Base-by-base conservation (phyloP, 2,797 vertebrate genomes). In the Ptychadena robeensis region DNA sequence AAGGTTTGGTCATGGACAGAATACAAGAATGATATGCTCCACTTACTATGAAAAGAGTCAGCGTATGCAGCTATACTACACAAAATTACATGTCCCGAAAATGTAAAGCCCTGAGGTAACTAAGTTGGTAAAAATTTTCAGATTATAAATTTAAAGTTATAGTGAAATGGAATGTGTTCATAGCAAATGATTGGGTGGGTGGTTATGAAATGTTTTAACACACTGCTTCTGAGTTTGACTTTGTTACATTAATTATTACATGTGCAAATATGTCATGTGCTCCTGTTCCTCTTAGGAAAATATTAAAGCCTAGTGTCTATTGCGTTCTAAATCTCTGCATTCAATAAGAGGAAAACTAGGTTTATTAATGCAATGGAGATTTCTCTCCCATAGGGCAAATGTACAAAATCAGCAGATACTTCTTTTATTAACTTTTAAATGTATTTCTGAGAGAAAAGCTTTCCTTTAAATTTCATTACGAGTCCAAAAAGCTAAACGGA, bases 11-110 rank as follows among this genome's bases (percentile, higher is more conserved):
- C 66, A 48, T 40, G 44, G 25, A 30, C 9, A 71, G 40, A 77
- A 70, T 25, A 25, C 22, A 27, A 38, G 31, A 61, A 82, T 78
- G 71, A 35, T 78, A 82, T 57, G 81, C 81, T 82, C 74, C 73
- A 77, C 59, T 82, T 82, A 32, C 57, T 78, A 2, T 35, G 74
- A 82, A 82, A 35, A 31, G 73, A 82, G 53, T 76, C 34, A 70
- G 18, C 28, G 67, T 69, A 25, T 53, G 2, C 34, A 61, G n/a
- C 53, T 64, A 44, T 22, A 70, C 34, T 70, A 64, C 28, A 57
- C 31, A 37, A 82, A 78, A 72, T 72, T 22, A 74, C 71, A 82
- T 82, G 73, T 82, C 74, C 65, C 37, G 53, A 71, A 72, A 12
- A 76, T 69, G 69, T 57, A 63, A 9, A 48, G 44, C 35, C 73